Evolutionary conservation across 53 echinoderm and acorn worm species (phyloP).

Genomic region (Paracentrotus lividus): DNA sequence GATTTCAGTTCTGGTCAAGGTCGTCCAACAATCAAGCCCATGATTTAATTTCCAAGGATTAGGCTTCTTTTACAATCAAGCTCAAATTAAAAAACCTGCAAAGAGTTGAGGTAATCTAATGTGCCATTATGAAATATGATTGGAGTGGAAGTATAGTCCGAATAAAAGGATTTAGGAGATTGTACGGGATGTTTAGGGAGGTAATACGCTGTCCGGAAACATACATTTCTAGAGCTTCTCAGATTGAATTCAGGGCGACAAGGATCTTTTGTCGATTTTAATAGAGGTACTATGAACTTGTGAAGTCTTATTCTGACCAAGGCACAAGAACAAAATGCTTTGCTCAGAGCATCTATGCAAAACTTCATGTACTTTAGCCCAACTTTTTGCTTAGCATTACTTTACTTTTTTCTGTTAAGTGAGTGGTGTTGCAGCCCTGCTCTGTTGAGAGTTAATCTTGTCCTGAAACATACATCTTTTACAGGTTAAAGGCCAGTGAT

Average conservation of each 20-base stretch:
- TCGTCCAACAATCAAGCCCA: neutral
- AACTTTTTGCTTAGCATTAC: too few species aligned
- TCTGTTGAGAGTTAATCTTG: neutral
- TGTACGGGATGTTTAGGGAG: neutral
- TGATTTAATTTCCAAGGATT: slow-evolving; percentile 27
- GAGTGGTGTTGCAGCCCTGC: too few species aligned
- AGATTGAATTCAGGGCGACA: neutral
- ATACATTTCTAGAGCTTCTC: slow-evolving; percentile 26
- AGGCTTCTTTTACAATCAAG: slow-evolving; percentile 26
- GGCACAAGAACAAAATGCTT: neutral
- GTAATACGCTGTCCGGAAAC: neutral
- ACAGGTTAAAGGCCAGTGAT: too few species aligned
- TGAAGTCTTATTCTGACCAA: neutral
- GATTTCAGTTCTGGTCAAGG: slow-evolving; percentile 52
- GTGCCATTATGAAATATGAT: slow-evolving; percentile 43
- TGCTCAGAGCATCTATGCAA: neutral
- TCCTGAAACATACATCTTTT: too few species aligned
- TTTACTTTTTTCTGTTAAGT: too few species aligned
- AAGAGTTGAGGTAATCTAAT: neutral
- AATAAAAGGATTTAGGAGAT: neutral
- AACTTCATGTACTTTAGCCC: neutral
- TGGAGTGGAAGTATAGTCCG: neutral
- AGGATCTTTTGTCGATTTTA: neutral
- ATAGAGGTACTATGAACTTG: slow-evolving; percentile 28
- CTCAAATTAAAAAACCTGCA: neutral